Base-by-base conservation (phyloP, 53 echinoderm and acorn worm genomes). In the Arbacia lixula region DNA sequence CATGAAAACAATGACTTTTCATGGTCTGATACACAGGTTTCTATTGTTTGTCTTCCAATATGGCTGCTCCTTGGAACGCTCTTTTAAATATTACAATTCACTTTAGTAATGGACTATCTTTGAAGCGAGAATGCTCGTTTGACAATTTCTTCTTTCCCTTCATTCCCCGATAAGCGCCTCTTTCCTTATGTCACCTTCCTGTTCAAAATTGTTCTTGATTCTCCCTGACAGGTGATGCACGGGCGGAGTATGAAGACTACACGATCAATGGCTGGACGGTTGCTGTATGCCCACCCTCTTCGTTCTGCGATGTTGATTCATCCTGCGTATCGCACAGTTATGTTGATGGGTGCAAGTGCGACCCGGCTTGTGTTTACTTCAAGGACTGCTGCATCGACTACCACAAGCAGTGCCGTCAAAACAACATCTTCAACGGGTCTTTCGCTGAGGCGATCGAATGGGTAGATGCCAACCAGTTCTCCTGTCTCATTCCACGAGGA, bases 341-440 rank as follows among this genome's bases (percentile, higher is more conserved):
- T 2, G 3, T 2, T 12, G 69, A 43, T 14, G 27, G 28, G 3
- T 69, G 69, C 36, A n/a, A 69, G 25, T 69, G 69, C 36, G 69
- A 69, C 43, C 42, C 69, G 16, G 25, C 17, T 27, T 69, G 69
- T 21, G 24, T 69, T 27, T 69, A 69, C 17, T 69, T 69, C 42
- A 40, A 42, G 0, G 69, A 69, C 42, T 69, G 69, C 20, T 69
- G 69, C 36, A 69, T 69, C 40, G 69, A 69, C 27, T 69, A 42
- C 25, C 16, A 42, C 11, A 24, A 43, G 6, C 27, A 69, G 25
- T 69, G 69, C n/a, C n/a, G n/a, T 69, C 5, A 25, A 2, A 43
- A 5, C 6, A 27, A 12, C 9, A 0, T 41, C 43, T 19, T 16
- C 36, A 43, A 69, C 27, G 69, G 43, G 6, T 2, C 12, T 8